These are phyloP conservation scores for Drosophila recens DNA, from an alignment of 2,888 invertebrate species.

Conservation along the genomic window DNA sequence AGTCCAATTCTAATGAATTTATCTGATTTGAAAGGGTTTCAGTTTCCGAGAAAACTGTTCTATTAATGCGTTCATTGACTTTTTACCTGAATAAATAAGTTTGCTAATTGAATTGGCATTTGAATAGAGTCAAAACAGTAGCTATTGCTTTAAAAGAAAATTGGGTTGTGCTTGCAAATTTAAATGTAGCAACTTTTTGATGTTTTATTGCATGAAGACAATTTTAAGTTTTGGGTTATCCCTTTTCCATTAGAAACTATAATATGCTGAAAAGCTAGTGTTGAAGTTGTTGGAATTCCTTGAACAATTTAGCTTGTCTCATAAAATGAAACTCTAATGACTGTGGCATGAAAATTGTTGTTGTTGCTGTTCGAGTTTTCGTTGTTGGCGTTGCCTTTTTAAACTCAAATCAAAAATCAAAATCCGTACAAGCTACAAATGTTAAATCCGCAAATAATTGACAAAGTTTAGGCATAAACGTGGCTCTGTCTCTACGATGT, in stretches of 20 bases:
- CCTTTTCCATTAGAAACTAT: slow-evolving; percentile 9
- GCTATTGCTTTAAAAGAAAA: not conserved
- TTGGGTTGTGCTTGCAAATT: slow-evolving; percentile 8
- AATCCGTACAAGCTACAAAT: slow-evolving; percentile 80
- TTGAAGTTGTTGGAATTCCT: slow-evolving; percentile 21
- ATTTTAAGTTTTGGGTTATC: not conserved
- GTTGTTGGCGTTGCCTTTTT: slow-evolving; percentile 59
- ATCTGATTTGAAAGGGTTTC: not conserved
- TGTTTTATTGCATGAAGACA: not conserved
- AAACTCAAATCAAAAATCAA: slow-evolving; percentile 80
- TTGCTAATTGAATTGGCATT: slow-evolving; percentile 17
- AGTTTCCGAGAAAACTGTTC: not conserved
- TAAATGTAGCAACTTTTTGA: not conserved
- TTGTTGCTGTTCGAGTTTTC: slow-evolving; percentile 28
- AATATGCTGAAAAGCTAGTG: slow-evolving; percentile 15
- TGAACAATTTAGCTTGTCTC: slow-evolving; percentile 15
- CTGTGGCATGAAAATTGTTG: slow-evolving; percentile 25
- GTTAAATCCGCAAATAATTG: slow-evolving; percentile 81
- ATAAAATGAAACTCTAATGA: slow-evolving; percentile 49
- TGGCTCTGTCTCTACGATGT: slow-evolving; percentile 67
- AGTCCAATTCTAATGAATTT: slow-evolving; percentile 9
- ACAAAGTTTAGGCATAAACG: slow-evolving; percentile 81
- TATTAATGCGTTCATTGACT: slow-evolving; percentile 10
- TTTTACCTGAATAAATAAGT: slow-evolving; percentile 6
- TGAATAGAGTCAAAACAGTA: slow-evolving; percentile 4